Percentiles rank a stretch among this genome's conserved stretches.
Conservation (phyloP, 2,797 vertebrate genomes). For the Anguilla megastoma region DNA sequence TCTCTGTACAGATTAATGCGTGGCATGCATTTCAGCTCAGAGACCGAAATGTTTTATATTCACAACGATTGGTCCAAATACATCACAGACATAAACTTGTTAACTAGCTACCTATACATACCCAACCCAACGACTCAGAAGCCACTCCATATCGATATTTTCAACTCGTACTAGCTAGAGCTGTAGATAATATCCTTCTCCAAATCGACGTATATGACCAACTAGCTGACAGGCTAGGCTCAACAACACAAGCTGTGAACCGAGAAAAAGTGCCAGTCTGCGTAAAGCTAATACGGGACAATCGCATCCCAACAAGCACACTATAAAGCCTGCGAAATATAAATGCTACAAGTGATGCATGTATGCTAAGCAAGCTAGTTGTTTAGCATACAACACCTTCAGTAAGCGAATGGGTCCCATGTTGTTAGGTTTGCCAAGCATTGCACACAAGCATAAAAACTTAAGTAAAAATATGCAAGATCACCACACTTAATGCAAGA, state of each 20-base stretch:
- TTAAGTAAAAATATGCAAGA: not conserved
- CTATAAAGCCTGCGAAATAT: not conserved
- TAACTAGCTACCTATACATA: not conserved
- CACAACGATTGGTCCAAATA: not conserved
- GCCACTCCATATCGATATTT: not conserved
- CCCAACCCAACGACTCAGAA: not conserved
- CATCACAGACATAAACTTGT: not conserved
- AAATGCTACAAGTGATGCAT: not conserved
- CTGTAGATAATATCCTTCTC: not conserved
- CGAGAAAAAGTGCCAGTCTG: not conserved
- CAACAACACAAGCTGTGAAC: not conserved
- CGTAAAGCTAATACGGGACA: not conserved
- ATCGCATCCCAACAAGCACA: not conserved
- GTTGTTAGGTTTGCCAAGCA: not conserved
- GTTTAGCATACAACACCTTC: not conserved
- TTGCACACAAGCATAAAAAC: not conserved
- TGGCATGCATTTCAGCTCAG: not conserved
- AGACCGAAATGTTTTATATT: constrained; percentile 18
- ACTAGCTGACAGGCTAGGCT: not conserved
- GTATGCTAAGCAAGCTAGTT: not conserved
- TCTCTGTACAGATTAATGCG: not conserved
- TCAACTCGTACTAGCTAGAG: not conserved
- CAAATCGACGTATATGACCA: not conserved
- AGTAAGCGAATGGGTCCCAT: not conserved
- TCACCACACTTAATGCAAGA: not conserved